phyloP scores from a whole-genome alignment of 1,140 invertebrate genomes.

The Drosophila pseudoobscura region DNA sequence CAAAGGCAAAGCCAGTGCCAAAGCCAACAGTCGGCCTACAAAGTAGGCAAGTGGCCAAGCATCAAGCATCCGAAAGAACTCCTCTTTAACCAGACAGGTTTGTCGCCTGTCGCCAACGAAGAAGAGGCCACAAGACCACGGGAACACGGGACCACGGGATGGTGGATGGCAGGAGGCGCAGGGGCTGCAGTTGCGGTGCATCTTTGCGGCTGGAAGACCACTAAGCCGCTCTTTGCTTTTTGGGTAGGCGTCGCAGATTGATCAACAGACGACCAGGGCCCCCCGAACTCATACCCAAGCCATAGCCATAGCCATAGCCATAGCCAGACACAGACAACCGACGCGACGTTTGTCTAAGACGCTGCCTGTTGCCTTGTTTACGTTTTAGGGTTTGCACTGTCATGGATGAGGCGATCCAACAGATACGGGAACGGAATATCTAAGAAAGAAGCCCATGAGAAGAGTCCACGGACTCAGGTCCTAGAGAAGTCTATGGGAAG shows the following conservation, averaged over 20 bases:
- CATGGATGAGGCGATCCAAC: slow-evolving; percentile 38
- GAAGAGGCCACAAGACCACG: no score
- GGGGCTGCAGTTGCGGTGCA: slow-evolving; percentile 13
- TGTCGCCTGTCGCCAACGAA: slow-evolving; percentile 47
- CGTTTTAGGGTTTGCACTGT: slow-evolving; percentile 64
- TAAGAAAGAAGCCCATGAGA: background rate
- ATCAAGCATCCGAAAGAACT: slow-evolving; percentile 40
- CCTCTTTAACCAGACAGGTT: slow-evolving; percentile 60
- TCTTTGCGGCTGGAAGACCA: slow-evolving; percentile 8
- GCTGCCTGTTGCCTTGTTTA: slow-evolving; percentile 46
- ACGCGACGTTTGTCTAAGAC: slow-evolving; percentile 71
- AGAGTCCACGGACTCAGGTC: background rate
- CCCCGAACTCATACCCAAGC: slow-evolving; percentile 3
- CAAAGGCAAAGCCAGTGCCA: slow-evolving; percentile 39
- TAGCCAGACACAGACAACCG: background rate
- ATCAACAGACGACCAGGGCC: slow-evolving; percentile 55
- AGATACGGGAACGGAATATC: slow-evolving; percentile 18
- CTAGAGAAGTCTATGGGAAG: background rate
- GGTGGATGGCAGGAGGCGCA: slow-evolving; percentile 5
- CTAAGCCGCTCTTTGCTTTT: slow-evolving; percentile 38
- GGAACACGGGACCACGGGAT: background rate
- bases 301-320: slow-evolving; percentile 2
- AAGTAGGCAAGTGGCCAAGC: slow-evolving; percentile 70
- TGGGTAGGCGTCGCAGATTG: slow-evolving; percentile 78
- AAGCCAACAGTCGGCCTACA: slow-evolving; percentile 41